Evolutionary conservation across 2,888 invertebrate genomes (phyloP).

Genomic region (Agrilus mali): DNA sequence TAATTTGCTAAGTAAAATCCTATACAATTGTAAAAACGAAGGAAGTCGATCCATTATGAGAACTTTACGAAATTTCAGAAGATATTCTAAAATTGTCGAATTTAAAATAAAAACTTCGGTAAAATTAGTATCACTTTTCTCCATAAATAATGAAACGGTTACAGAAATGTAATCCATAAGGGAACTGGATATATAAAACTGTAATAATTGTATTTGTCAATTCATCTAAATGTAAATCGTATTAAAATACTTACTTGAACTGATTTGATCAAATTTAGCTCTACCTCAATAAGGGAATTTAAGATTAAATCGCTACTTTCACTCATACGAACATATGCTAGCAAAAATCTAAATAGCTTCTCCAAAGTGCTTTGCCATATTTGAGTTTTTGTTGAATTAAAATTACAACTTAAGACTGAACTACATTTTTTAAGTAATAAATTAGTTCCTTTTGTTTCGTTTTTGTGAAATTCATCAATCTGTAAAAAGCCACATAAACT

Average conservation of each 20-base stretch:
- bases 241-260: constrained; percentile 20
- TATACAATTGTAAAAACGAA: constrained; percentile 27
- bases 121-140: constrained; percentile 16
- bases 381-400: constrained; percentile 24
- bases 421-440: constrained; percentile 21
- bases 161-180: constrained; percentile 23
- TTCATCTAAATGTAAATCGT: constrained; percentile 1
- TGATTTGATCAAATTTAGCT: constrained; percentile 22
- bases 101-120: constrained; percentile 16
- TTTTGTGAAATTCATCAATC: too few relatives aligned
- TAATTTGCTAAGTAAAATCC: constrained; percentile 22
- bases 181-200: constrained; percentile 24
- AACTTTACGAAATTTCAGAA: constrained; percentile 25
- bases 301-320: constrained; percentile 12
- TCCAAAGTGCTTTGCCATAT: constrained; percentile 21
- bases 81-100: constrained; percentile 22
- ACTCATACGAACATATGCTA: constrained; percentile 6
- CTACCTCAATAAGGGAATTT: constrained; percentile 21
- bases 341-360: constrained; percentile 18
- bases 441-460: too few relatives aligned
- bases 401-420: constrained; percentile 21
- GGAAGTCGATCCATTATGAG: constrained; percentile 29
- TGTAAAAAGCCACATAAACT: too few relatives aligned
- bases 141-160: constrained; percentile 17
- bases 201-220: constrained; percentile 12